These are phyloP conservation scores for Tenthredo distinguenda DNA, from an alignment of 2,888 invertebrate genomes.

Conservation along the genomic window DNA sequence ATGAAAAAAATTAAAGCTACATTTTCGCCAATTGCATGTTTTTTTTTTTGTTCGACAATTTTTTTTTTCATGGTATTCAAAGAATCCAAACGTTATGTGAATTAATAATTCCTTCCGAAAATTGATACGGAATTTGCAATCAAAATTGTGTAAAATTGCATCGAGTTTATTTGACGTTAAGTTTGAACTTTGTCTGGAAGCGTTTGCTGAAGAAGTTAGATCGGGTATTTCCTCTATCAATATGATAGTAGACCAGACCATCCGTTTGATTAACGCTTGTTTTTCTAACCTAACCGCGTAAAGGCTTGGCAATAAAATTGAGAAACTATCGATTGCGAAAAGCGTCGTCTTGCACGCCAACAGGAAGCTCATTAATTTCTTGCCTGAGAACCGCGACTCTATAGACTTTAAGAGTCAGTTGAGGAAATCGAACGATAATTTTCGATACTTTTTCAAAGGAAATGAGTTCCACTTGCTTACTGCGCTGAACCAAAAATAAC, in stretches of 20 bases:
- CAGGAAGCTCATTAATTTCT: slow-evolving; percentile 66
- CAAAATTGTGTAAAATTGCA: too few species aligned
- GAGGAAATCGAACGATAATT: neutral
- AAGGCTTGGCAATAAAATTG: slow-evolving; percentile 58
- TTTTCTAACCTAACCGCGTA: neutral
- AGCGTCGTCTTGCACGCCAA: slow-evolving; percentile 7
- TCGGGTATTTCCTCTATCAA: slow-evolving; percentile 19
- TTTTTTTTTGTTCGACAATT: too few species aligned
- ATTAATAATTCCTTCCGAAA: too few species aligned
- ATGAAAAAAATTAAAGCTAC: too few species aligned
- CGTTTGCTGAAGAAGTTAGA: slow-evolving; percentile 8
- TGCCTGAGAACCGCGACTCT: slow-evolving; percentile 58
- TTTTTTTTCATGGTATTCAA: too few species aligned
- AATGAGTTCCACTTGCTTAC: neutral
- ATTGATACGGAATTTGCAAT: too few species aligned
- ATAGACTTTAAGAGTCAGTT: neutral
- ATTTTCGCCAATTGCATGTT: too few species aligned
- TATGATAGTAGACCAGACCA: neutral
- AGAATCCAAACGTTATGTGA: too few species aligned
- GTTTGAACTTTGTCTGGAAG: neutral
- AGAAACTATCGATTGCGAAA: slow-evolving; percentile 56
- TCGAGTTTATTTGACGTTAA: too few species aligned
- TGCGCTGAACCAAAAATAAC: neutral
- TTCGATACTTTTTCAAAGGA: neutral
- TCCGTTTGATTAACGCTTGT: slow-evolving; percentile 17